Evolutionary conservation across 1,140 invertebrate genomes (phyloP), one percentile per base, ranked within the genome.

Genomic region (Heliconius eleuchia): DNA sequence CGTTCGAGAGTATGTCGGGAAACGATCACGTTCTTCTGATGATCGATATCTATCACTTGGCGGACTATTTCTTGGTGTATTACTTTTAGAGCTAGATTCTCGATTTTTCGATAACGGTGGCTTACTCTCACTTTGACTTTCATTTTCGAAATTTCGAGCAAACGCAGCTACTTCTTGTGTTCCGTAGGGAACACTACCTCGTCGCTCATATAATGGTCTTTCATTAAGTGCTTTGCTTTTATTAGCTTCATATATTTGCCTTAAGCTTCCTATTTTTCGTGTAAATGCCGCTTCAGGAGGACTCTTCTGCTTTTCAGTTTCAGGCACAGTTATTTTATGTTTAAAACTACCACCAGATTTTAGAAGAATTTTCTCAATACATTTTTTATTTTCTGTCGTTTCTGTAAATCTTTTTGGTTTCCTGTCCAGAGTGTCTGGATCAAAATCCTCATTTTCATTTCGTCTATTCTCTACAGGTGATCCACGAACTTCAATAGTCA

Each of bases 341-440:
- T 96, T 95, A 82, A 97, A 97, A 85, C 96, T 97, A 6, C 96
- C 96, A 46, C 95, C 96, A 18, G 93, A 95, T 87, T 93, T 95
- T 18, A 93, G 76, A 34, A 95, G 82, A 80, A 95, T 97, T 81
- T 96, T 96, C n/a, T 94, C 94, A 1, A 95, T 90, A 76, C 87
- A 87, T 85, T 91, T 93, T 73, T 89, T 88, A 71, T 77, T 76
- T 84, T 88, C 89, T 16, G 82, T 73, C 34, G 34, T 76, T 50
- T 81, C 77, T 23, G 60, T 37, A 39, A 30, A 42, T 74, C 75
- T 91, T 76, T 88, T 92, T 23, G 97, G 96, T 88, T 97, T 97
- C 27, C 97, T 95, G 85, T 98, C 97, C 27, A 98, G 89, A 1
- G 97, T 98, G 84, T 98, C 97, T 0, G 97, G 97, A 87, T 98